Evolutionary conservation across 2,888 invertebrate species (phyloP).

Genomic region (Ditylenchus weischeri): DNA sequence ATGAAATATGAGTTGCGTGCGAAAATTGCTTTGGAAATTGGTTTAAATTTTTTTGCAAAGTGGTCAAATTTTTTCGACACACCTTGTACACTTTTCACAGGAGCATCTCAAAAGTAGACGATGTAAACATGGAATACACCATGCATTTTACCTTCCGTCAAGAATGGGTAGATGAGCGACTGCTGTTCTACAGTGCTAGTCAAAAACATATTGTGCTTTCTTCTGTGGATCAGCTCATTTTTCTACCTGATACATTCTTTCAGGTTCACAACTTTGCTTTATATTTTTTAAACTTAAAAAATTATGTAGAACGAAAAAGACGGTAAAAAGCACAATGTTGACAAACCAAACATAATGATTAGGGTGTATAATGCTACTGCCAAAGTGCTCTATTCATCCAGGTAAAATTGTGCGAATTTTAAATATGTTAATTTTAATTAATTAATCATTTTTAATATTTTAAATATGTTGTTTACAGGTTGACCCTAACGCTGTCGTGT

Average conservation of each 20-base stretch:
- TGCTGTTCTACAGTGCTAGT: conserved; percentile 54
- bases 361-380: conserved; percentile 80
- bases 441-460: no score
- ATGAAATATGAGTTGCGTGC: no score
- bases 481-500: conserved; percentile 88
- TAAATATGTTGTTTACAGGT: conserved; percentile 65
- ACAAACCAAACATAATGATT: conserved; percentile 76
- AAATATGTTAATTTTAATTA: no score
- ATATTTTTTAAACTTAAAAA: background rate
- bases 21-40: no score
- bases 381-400: conserved; percentile 88
- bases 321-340: conserved; percentile 70
- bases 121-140: conserved; percentile 70
- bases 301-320: conserved; percentile 78
- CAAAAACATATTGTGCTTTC: conserved; percentile 46
- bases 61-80: background rate
- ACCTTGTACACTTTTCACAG: conserved; percentile 28
- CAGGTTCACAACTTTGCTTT: conserved; percentile 26
- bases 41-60: no score
- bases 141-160: conserved; percentile 87
- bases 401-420: conserved; percentile 64
- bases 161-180: conserved; percentile 89
- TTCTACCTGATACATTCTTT: conserved; percentile 52
- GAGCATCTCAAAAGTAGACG: conserved; percentile 52
- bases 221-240: conserved; percentile 41